Evolutionary conservation across 2,113 vertebrate species (phyloP), one percentile per base, ranked within the genome.

Genomic region (Trogon surrucura): DNA sequence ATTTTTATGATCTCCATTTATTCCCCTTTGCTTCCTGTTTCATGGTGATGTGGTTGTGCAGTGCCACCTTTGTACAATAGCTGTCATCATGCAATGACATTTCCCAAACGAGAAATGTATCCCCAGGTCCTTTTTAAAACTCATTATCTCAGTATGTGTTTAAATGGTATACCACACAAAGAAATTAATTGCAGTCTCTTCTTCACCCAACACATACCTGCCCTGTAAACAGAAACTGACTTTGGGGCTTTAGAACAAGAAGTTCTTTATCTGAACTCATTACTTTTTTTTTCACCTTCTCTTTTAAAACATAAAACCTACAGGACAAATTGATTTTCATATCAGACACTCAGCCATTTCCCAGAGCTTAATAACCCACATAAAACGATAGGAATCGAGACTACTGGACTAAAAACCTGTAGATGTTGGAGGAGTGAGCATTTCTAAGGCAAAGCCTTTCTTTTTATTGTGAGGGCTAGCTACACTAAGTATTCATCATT

Each of bases 11-110:
- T 54, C n/a, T 67, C 17, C 5, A 26, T 74, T 51, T n/a, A 51
- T 51, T 67, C 53, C 30, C 15, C 17, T 74, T 51, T 64, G 0
- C 9, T 71, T 74, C 10, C 10, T 34, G 5, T 47, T 64, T 53
- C n/a, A 17, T 20, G 12, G 26, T 16, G 79, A 51, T 0, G 0
- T 8, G 34, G 25, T 20, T 51, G 25, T 1, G 1, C 19, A 13
- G 19, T 26, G 7, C 8, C 22, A 50, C 4, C 7, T 62, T 62
- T 60, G 32, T 32, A 21, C 38, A 1, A 1, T 5, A 17, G 15
- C 10, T 91, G n/a, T 44, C 17, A 36, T 22, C 3, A 3, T 10
- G 10, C 14, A 41, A 5, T 13, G 48, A 13, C 0, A 1, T 44
- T 84, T 84, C 51, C n/a, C 67, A 17, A 74, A 60, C 7, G 29